phyloP scores from a whole-genome alignment of 2,888 invertebrate species.

The Mystacides longicornis region DNA sequence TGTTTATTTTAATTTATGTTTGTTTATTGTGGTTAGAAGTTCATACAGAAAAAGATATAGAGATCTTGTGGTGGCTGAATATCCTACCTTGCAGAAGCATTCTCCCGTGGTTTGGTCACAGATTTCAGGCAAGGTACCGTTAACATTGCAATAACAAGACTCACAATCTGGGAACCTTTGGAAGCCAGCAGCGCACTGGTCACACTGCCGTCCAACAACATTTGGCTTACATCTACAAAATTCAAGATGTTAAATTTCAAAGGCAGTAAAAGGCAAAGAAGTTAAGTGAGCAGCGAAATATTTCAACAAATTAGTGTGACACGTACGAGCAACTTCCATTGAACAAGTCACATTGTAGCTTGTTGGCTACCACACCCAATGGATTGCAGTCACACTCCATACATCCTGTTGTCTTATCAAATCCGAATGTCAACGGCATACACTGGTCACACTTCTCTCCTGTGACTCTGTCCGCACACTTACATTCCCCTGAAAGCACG shows the following conservation, averaged over 20 bases:
- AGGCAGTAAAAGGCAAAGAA: no score
- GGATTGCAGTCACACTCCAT: constrained; percentile 88
- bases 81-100: constrained; percentile 79
- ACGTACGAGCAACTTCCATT: constrained; percentile 78
- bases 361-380: constrained; percentile 67
- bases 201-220: constrained; percentile 83
- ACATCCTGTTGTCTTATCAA: constrained; percentile 90
- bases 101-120: constrained; percentile 74
- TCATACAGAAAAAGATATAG: no score
- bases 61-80: no score
- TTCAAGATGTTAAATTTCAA: background rate
- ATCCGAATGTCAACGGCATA: constrained; percentile 82
- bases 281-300: no score
- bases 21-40: no score
- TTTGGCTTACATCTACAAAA: constrained; percentile 67
- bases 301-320: no score
- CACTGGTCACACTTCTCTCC: constrained; percentile 89
- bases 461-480: constrained; percentile 85
- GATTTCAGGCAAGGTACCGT: constrained; percentile 80
- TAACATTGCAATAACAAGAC: constrained; percentile 69
- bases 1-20: no score
- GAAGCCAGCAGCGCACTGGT: constrained; percentile 76
- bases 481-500: constrained; percentile 60
- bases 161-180: constrained; percentile 86
- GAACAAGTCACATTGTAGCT: constrained; percentile 79